These are phyloP conservation scores for Aleiodes alternator DNA, from an alignment of 2,888 invertebrate genomes.

Conservation along the genomic window DNA sequence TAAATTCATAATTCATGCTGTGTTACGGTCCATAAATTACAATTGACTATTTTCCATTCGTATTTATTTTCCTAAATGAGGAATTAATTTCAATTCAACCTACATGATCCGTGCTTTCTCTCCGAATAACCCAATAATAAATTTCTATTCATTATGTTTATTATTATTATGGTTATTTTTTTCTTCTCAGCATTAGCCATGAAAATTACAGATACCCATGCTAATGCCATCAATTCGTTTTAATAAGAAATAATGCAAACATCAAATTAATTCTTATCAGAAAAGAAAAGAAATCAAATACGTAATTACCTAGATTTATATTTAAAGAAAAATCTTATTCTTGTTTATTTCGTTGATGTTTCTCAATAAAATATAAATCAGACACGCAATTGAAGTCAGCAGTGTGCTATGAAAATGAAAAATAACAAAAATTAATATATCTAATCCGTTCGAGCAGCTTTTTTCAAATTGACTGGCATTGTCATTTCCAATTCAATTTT, in stretches of 20 bases:
- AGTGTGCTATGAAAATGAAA: neutral
- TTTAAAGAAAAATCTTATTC: neutral
- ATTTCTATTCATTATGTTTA: neutral
- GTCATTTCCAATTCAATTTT: neutral
- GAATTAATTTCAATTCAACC: conserved; percentile 1
- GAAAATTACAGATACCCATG: conserved; percentile 6
- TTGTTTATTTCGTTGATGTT: conserved; percentile 18
- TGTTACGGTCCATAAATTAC: conserved; percentile 15
- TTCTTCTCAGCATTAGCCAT: neutral
- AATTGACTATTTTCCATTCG: conserved; percentile 27
- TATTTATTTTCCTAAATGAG: conserved; percentile 6
- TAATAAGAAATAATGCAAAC: conserved; percentile 1
- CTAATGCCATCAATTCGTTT: conserved; percentile 8
- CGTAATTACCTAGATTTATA: neutral
- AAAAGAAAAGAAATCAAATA: no score
- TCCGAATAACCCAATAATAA: neutral
- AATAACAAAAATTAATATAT: neutral
- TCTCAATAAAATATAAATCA: neutral
- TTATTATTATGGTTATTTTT: neutral
- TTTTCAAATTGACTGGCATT: neutral
- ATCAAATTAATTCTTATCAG: neutral
- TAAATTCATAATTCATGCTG: neutral
- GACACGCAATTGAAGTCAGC: neutral
- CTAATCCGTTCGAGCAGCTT: neutral
- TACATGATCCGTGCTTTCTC: neutral